Evolutionary conservation across 2,113 vertebrate species (phyloP).

Genomic region (Pongo pygmaeus): DNA sequence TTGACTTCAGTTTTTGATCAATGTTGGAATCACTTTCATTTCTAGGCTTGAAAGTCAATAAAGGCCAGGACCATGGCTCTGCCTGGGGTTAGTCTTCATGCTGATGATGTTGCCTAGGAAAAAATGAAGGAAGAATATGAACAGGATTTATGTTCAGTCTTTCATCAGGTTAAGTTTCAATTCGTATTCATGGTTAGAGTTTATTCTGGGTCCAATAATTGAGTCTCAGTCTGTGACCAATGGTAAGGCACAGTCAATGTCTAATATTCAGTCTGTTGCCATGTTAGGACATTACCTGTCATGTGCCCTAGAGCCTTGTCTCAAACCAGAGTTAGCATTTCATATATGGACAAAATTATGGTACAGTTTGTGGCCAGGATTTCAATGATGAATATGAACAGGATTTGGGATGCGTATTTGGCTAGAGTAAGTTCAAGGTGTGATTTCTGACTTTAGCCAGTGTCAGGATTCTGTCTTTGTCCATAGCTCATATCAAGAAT

Average conservation of each 20-base stretch:
- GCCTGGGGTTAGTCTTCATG: not conserved
- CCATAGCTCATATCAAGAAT: not conserved
- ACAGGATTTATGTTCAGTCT: not conserved
- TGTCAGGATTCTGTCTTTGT: not conserved
- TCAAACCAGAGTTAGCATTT: not conserved
- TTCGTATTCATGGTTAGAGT: not conserved
- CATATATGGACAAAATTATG: not conserved
- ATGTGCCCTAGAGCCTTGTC: not conserved
- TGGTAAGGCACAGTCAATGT: conserved; percentile 3
- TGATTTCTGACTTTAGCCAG: conserved; percentile 8
- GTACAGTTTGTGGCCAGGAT: not conserved
- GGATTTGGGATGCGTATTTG: not conserved
- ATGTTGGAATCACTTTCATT: not conserved
- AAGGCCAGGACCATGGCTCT: not conserved
- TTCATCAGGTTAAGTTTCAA: conserved; percentile 29
- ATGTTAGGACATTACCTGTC: conserved; percentile 26
- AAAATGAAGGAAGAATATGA: not conserved
- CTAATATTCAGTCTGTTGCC: conserved; percentile 22
- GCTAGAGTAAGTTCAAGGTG: not conserved
- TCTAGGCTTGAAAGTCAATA: not conserved
- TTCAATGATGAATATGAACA: not conserved
- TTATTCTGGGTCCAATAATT: not conserved
- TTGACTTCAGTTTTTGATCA: conserved; percentile 16
- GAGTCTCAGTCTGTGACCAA: not conserved
- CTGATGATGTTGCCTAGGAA: conserved; percentile 8